Percentiles rank a stretch among this genome's conserved stretches.
phyloP scores from a whole-genome alignment of 2,888 invertebrate genomes.

The Homarus gammarus region DNA sequence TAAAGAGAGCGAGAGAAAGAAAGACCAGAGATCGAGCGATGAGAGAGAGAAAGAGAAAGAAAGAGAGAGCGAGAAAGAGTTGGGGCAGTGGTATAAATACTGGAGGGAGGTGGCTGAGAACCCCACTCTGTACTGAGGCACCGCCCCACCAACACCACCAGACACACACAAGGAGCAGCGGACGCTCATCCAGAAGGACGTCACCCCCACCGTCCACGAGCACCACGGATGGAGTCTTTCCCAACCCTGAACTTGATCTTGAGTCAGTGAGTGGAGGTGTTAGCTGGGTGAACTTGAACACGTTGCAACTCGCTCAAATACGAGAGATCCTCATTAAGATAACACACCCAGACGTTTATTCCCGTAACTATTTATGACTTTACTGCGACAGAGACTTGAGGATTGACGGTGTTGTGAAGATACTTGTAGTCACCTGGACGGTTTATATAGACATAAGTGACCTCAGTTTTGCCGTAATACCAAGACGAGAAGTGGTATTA shows the following conservation, averaged over 20 bases:
- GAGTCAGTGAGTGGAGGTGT: not conserved
- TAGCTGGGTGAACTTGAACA: not conserved
- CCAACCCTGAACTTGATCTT: not conserved
- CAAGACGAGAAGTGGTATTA: too few species aligned
- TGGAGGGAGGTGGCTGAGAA: not conserved
- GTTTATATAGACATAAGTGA: too few species aligned
- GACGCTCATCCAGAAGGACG: not conserved
- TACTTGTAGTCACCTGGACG: too few species aligned
- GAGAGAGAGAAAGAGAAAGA: conserved; percentile 26
- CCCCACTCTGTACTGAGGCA: conserved; percentile 4
- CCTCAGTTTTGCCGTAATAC: too few species aligned
- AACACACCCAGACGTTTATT: too few species aligned
- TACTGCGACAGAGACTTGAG: too few species aligned
- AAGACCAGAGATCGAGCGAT: not conserved
- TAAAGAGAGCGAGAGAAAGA: not conserved
- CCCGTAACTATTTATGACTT: too few species aligned
- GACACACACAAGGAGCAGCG: not conserved
- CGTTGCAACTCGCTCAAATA: too few species aligned
- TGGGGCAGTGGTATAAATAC: not conserved
- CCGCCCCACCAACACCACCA: not conserved
- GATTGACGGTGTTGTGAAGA: too few species aligned
- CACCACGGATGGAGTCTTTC: not conserved
- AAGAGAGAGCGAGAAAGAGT: conserved; percentile 40
- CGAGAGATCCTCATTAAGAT: too few species aligned
- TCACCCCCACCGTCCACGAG: not conserved